phyloP scores from a whole-genome alignment of 2,797 vertebrate genomes.

The Poecilia picta region DNA sequence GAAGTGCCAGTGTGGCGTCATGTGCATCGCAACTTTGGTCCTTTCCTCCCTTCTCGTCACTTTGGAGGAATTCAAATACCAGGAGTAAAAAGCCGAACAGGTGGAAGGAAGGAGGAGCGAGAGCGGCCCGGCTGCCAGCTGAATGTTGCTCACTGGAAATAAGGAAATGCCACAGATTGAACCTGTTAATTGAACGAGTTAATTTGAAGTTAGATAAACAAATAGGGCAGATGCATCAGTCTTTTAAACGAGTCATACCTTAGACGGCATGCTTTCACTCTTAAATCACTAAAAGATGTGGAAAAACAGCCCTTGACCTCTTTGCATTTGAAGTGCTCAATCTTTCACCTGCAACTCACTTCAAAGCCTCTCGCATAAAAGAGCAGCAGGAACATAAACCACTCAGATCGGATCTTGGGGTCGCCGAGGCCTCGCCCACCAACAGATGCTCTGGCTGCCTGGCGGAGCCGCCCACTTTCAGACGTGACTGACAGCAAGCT shows the following conservation, averaged over 20 bases:
- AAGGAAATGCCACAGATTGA: conserved; percentile 32
- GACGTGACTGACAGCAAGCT: conserved; percentile 62
- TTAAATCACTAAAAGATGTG: background rate
- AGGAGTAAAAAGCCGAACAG: conserved; percentile 36
- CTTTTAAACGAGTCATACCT: background rate
- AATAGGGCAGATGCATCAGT: background rate
- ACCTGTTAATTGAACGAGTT: conserved; percentile 17
- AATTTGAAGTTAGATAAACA: background rate
- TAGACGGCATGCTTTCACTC: background rate
- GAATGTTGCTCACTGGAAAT: conserved; percentile 4
- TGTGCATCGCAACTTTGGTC: conserved; percentile 39
- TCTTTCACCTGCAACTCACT: conserved; percentile 12
- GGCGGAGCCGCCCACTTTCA: conserved; percentile 61
- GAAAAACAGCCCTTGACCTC: background rate
- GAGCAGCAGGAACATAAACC: conserved; percentile 39
- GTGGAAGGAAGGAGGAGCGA: conserved; percentile 27
- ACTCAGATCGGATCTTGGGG: conserved; percentile 37
- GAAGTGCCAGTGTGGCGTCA: conserved; percentile 42
- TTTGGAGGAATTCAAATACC: conserved; percentile 43
- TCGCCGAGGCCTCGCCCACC: conserved; percentile 67
- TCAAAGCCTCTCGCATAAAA: conserved; percentile 35
- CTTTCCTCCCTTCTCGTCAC: conserved; percentile 51
- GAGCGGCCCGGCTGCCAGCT: conserved; percentile 20
- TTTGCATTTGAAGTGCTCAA: background rate
- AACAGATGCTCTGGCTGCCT: conserved; percentile 66